Evolutionary conservation across 92 coral and sea anemone species (phyloP).

Genomic region (Bergia sp.): DNA sequence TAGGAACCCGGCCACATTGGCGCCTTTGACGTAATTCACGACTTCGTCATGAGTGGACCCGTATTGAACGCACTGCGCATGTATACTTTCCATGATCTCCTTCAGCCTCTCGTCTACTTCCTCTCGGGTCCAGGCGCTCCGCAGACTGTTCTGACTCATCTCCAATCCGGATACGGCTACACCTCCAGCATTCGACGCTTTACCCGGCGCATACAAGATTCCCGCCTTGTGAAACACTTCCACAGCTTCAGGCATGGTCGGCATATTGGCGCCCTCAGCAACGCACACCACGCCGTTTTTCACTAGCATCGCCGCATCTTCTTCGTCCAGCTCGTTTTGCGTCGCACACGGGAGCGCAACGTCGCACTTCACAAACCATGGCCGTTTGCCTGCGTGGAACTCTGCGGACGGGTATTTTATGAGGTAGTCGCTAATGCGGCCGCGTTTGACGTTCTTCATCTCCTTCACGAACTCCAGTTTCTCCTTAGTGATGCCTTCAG

Average conservation of each 20-base stretch:
- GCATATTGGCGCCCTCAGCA: slow-evolving; percentile 94
- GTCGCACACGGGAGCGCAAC: slow-evolving; percentile 91
- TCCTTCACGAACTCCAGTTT: slow-evolving; percentile 71
- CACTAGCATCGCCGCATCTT: slow-evolving; percentile 75
- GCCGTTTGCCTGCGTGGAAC: slow-evolving; percentile 80
- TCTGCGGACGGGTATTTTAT: slow-evolving; percentile 70
- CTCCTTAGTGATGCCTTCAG: slow-evolving; percentile 79
- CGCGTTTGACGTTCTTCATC: slow-evolving; percentile 81
- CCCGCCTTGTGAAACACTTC: slow-evolving; percentile 74
- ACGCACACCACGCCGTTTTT: slow-evolving; percentile 79
- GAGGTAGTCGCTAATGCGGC: slow-evolving; percentile 80
- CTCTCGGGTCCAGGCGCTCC: slow-evolving; percentile 87
- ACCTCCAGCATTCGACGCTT: slow-evolving; percentile 92
- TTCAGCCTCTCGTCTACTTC: slow-evolving; percentile 86
- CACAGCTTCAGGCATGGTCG: slow-evolving; percentile 76
- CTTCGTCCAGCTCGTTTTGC: slow-evolving; percentile 79
- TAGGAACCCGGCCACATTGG: slow-evolving; percentile 84
- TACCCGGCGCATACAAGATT: slow-evolving; percentile 84
- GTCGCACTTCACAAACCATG: slow-evolving; percentile 86
- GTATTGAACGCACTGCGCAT: slow-evolving; percentile 70
- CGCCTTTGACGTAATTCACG: slow-evolving; percentile 86
- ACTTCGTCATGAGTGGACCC: slow-evolving; percentile 62
- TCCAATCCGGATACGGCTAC: slow-evolving; percentile 97
- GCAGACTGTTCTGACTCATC: slow-evolving; percentile 90
- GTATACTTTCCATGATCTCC: slow-evolving; percentile 90